Percentiles rank a stretch among this genome's conserved stretches.
These are phyloP conservation scores for Helicoverpa zea DNA, from an alignment of 1,140 invertebrate species.

Conservation along the genomic window DNA sequence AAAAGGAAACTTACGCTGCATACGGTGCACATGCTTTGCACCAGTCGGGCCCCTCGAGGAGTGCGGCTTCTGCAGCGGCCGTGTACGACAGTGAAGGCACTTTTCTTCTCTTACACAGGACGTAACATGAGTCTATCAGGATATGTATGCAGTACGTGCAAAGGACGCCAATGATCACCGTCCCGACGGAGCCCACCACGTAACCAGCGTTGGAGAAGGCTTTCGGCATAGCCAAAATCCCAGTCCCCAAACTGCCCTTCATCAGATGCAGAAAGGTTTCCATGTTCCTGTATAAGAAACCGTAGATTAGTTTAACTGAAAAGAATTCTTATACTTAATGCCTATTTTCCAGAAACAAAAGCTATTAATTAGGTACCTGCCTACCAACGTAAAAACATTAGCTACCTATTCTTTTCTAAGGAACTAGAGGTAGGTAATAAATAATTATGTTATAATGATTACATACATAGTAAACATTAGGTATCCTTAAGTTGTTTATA, in stretches of 20 bases:
- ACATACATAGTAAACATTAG: background rate
- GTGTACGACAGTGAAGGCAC: constrained; percentile 91
- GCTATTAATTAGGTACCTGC: background rate
- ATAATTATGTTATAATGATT: background rate
- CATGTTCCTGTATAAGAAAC: constrained; percentile 84
- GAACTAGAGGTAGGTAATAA: no score
- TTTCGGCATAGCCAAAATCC: constrained; percentile 92
- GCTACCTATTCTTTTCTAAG: no score
- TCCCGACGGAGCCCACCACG: constrained; percentile 88
- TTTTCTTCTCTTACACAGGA: constrained; percentile 83
- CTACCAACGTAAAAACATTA: background rate
- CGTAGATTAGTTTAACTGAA: background rate
- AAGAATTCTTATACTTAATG: background rate
- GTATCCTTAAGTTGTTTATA: background rate
- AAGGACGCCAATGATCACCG: constrained; percentile 88
- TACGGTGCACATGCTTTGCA: constrained; percentile 88
- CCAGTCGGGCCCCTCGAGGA: constrained; percentile 90
- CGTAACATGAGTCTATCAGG: constrained; percentile 87
- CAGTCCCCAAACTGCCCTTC: constrained; percentile 91
- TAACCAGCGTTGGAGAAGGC: constrained; percentile 91
- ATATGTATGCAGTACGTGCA: constrained; percentile 92
- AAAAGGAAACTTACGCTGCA: constrained; percentile 82
- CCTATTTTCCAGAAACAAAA: background rate
- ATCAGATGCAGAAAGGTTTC: constrained; percentile 90
- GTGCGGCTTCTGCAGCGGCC: constrained; percentile 89